A percentile compares a stretch with the other conserved stretches of the same genome.
Conservation (phyloP, 2,797 vertebrate genomes). For the Acanthornis magna region DNA sequence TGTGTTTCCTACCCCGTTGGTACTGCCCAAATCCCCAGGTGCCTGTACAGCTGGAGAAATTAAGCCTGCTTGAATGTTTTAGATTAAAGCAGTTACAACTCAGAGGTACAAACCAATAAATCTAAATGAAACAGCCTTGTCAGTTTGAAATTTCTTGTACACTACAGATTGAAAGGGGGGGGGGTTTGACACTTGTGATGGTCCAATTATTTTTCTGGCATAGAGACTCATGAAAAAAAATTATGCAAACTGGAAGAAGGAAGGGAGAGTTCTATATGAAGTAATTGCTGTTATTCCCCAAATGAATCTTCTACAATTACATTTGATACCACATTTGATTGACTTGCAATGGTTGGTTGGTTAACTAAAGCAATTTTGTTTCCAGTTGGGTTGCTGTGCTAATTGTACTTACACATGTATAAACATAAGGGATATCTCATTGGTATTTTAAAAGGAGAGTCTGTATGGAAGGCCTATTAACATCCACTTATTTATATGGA, state of each 20-base stretch:
- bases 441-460: slow-evolving; percentile 64
- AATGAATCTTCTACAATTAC: slow-evolving; percentile 67
- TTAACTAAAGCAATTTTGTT: slow-evolving; percentile 77
- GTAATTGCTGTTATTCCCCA: slow-evolving; percentile 71
- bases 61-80: neutral
- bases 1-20: neutral
- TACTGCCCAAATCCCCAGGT: neutral
- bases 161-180: neutral
- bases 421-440: slow-evolving; percentile 64
- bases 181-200: slow-evolving; percentile 29
- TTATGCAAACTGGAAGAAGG: neutral
- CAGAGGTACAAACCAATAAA: slow-evolving; percentile 52
- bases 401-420: slow-evolving; percentile 75
- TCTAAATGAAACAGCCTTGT: slow-evolving; percentile 39
- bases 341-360: slow-evolving; percentile 77
- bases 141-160: slow-evolving; percentile 4
- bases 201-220: slow-evolving; percentile 49
- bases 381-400: slow-evolving; percentile 62
- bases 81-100: slow-evolving; percentile 34
- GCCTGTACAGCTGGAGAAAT: neutral
- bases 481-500: slow-evolving; percentile 45
- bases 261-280: slow-evolving; percentile 52
- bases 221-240: neutral
- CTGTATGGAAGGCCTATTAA: slow-evolving; percentile 58
- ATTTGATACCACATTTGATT: slow-evolving; percentile 73